Percentiles rank a stretch among this genome's conserved stretches.
Evolutionary conservation across 2,888 invertebrate genomes (phyloP).

Genomic region (Andrena camellia): DNA sequence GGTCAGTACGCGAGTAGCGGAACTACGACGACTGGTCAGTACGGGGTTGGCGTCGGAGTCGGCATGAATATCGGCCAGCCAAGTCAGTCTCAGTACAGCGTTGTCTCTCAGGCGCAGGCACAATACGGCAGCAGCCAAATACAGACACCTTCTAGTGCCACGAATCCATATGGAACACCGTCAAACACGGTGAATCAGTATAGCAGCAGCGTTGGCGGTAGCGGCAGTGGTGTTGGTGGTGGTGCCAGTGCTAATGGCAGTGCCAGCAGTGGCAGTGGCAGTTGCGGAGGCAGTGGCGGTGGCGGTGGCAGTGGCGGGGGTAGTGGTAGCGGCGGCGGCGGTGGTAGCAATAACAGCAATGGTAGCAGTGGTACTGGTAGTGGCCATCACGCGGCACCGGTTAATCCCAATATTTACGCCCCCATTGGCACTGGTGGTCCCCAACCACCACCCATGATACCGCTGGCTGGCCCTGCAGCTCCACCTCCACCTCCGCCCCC

Average conservation of each 20-base stretch:
- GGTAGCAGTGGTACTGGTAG: constrained; percentile 45
- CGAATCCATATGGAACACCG: constrained; percentile 82
- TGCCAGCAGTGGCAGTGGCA: too few species aligned
- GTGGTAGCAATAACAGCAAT: neutral
- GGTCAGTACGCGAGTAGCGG: constrained; percentile 76
- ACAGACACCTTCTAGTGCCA: constrained; percentile 44
- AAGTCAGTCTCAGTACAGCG: constrained; percentile 71
- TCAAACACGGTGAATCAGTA: constrained; percentile 81
- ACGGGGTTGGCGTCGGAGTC: constrained; percentile 68
- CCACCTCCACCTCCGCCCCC: constrained; percentile 85
- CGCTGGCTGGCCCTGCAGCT: constrained; percentile 85
- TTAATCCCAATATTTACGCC: constrained; percentile 80
- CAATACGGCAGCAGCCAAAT: constrained; percentile 74
- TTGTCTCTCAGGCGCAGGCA: constrained; percentile 69
- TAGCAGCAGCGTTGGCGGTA: constrained; percentile 46
- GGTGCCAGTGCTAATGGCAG: neutral
- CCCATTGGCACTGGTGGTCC: constrained; percentile 81
- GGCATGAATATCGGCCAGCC: constrained; percentile 55
- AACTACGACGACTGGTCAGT: constrained; percentile 78
- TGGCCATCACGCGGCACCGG: constrained; percentile 62
- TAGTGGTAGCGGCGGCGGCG: constrained; percentile 1
- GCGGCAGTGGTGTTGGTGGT: constrained; percentile 2
- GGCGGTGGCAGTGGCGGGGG: neutral
- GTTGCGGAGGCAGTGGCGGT: neutral
- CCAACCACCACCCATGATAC: constrained; percentile 86